These are phyloP conservation scores for Phoxinus dragarum DNA, from an alignment of 2,797 vertebrate species.

Conservation along the genomic window DNA sequence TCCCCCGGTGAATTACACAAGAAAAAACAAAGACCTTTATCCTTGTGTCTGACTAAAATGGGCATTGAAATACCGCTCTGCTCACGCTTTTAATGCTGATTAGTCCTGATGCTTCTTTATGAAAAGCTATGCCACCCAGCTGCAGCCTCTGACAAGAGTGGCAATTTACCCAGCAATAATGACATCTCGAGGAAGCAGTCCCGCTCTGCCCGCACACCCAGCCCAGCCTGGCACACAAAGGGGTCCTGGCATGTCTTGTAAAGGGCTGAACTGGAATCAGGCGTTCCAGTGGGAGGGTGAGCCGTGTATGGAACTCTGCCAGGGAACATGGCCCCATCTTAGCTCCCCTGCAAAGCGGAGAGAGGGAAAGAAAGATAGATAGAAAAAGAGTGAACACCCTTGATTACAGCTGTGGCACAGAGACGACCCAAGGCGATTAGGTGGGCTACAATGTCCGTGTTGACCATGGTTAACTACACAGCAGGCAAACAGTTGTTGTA, in stretches of 20 bases:
- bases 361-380: constrained; percentile 63
- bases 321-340: constrained; percentile 75
- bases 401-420: constrained; percentile 59
- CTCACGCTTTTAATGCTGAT: constrained; percentile 50
- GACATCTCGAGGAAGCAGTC: constrained; percentile 62
- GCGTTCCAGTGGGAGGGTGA: constrained; percentile 58
- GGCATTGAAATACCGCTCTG: constrained; percentile 43
- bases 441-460: constrained; percentile 58
- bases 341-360: constrained; percentile 69
- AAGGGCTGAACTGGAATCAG: constrained; percentile 64
- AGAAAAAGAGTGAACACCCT: constrained; percentile 48
- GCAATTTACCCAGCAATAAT: constrained; percentile 65
- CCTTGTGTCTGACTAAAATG: constrained; percentile 46
- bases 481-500: constrained; percentile 57
- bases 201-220: constrained; percentile 53
- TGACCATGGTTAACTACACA: constrained; percentile 54
- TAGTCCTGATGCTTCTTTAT: constrained; percentile 51
- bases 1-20: not conserved
- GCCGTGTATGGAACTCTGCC: constrained; percentile 68
- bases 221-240: constrained; percentile 66
- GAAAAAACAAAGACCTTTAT: constrained; percentile 39
- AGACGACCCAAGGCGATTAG: constrained; percentile 59
- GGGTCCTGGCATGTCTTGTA: constrained; percentile 74
- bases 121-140: constrained; percentile 60
- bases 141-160: constrained; percentile 59